Percentiles rank a stretch among this genome's conserved stretches.
These are phyloP conservation scores for Cyprinella venusta DNA, from an alignment of 2,797 vertebrate genomes.

Conservation along the genomic window DNA sequence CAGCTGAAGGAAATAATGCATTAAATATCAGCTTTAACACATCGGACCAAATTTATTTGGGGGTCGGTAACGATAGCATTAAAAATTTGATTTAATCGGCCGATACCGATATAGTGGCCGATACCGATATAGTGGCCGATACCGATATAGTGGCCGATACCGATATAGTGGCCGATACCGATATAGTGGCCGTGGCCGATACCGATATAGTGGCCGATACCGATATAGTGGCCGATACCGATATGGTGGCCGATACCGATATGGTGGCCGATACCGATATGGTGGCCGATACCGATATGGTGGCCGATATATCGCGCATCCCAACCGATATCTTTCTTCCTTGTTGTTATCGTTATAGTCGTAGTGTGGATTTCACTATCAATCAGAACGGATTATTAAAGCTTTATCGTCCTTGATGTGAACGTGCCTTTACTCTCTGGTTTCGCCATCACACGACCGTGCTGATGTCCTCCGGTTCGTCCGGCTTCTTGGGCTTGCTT, in stretches of 20 bases:
- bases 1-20: too few species aligned
- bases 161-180: neutral
- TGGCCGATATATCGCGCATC: neutral
- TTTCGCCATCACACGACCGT: conserved; percentile 88
- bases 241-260: neutral
- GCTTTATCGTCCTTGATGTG: neutral
- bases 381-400: neutral
- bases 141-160: neutral
- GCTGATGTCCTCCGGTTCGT: conserved; percentile 94
- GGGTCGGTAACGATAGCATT: neutral
- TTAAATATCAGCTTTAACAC: too few species aligned
- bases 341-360: neutral
- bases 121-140: neutral
- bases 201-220: neutral
- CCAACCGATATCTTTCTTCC: neutral
- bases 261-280: neutral
- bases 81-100: neutral
- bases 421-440: conserved; percentile 4
- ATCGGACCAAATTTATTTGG: neutral
- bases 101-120: neutral
- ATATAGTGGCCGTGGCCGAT: neutral
- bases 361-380: neutral
- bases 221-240: too few species aligned
- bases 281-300: neutral
- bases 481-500: conserved; percentile 97